Conservation (phyloP, 2,888 invertebrate species). For the Acanthococcus lagerstroemiae region DNA sequence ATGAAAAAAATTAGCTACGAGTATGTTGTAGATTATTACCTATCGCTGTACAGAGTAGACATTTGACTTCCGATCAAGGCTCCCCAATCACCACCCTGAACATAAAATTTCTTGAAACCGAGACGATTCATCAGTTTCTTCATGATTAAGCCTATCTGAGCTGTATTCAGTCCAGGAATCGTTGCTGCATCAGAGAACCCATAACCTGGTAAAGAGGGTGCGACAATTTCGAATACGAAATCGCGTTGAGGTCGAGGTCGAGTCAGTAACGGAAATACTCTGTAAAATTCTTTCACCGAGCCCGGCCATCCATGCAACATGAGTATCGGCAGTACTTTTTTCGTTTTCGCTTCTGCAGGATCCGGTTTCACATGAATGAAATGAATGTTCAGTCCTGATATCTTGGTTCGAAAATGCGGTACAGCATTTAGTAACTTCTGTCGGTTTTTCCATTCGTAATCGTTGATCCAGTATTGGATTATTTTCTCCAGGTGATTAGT, state of each 20-base stretch:
- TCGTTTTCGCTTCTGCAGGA: slow-evolving; percentile 40
- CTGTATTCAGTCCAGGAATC: slow-evolving; percentile 51
- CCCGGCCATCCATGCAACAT: slow-evolving; percentile 81
- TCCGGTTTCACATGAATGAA: slow-evolving; percentile 59
- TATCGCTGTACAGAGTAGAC: slow-evolving; percentile 52
- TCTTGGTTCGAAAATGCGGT: slow-evolving; percentile 62
- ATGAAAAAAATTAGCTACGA: no score
- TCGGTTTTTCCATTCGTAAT: slow-evolving; percentile 61
- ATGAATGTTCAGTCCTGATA: slow-evolving; percentile 61
- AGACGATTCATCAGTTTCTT: slow-evolving; percentile 61
- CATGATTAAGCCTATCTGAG: slow-evolving; percentile 51
- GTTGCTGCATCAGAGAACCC: slow-evolving; percentile 57
- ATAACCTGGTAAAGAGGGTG: slow-evolving; percentile 59
- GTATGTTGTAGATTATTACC: no score
- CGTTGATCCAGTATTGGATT: slow-evolving; percentile 65
- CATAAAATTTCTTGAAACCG: slow-evolving; percentile 54
- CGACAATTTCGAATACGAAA: slow-evolving; percentile 57
- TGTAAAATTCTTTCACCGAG: slow-evolving; percentile 68
- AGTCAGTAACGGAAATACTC: slow-evolving; percentile 57
- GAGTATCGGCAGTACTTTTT: slow-evolving; percentile 54
- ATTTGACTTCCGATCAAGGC: slow-evolving; percentile 52
- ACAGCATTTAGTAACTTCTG: slow-evolving; percentile 62
- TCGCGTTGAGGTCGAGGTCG: slow-evolving; percentile 45
- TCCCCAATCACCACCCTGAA: slow-evolving; percentile 81
- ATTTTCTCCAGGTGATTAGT: slow-evolving; percentile 55